Evolutionary conservation across 2,113 vertebrate species (phyloP).

Genomic region (Spea multiplicata): DNA sequence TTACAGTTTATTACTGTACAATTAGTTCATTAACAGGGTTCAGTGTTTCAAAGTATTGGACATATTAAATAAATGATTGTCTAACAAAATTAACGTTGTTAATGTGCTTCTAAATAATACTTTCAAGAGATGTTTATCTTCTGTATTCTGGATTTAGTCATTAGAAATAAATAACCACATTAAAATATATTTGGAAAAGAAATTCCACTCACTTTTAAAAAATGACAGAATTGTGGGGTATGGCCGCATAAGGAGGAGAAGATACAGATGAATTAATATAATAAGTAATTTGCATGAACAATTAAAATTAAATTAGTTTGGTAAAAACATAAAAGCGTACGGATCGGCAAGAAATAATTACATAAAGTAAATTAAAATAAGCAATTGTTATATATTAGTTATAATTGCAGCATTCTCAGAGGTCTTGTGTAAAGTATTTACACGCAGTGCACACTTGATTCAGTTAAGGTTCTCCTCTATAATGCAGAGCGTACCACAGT

Average conservation of each 20-base stretch:
- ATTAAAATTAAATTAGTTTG: constrained; percentile 15
- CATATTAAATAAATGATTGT: not conserved
- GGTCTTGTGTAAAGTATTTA: no score
- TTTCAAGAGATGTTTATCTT: not conserved
- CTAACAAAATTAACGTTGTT: not conserved
- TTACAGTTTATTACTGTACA: constrained; percentile 28
- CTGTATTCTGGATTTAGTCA: not conserved
- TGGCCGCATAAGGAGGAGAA: constrained; percentile 38
- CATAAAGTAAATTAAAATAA: no score
- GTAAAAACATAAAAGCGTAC: constrained; percentile 49
- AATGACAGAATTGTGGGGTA: constrained; percentile 23
- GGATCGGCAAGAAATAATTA: constrained; percentile 6
- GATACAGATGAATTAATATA: constrained; percentile 4
- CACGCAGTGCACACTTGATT: no score
- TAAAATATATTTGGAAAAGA: constrained; percentile 2
- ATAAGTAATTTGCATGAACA: not conserved
- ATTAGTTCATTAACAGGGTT: not conserved
- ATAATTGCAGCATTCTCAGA: no score
- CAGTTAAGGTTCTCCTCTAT: no score
- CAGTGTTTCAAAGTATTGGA: not conserved
- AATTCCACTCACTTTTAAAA: not conserved
- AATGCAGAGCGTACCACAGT: no score
- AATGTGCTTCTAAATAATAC: constrained; percentile 3
- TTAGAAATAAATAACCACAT: constrained; percentile 28
- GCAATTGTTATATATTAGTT: no score